phyloP scores from a whole-genome alignment of 2,113 vertebrate genomes.

The Trochalopteron elliotii region DNA sequence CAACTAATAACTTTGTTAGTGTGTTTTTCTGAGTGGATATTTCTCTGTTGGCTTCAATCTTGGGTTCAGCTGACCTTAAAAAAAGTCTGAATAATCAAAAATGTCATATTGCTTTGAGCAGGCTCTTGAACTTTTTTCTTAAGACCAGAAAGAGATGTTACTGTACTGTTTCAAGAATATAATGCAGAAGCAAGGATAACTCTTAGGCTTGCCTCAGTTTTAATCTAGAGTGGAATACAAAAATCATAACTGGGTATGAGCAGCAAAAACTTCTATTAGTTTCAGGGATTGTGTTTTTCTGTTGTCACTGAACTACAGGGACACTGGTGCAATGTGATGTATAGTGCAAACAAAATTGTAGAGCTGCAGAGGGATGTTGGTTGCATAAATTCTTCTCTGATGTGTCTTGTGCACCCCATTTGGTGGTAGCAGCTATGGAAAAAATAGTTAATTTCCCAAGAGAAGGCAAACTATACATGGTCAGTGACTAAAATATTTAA shows the following conservation, averaged over 20 bases:
- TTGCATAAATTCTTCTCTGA: slow-evolving; percentile 17
- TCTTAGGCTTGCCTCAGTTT: background rate
- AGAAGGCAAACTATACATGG: background rate
- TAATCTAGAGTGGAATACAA: background rate
- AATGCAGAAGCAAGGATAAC: background rate
- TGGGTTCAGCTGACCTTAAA: background rate
- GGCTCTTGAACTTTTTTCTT: background rate
- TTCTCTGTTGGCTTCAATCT: background rate
- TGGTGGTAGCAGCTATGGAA: slow-evolving; percentile 5
- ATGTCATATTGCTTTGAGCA: background rate
- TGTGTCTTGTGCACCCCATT: background rate
- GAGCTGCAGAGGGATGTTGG: background rate
- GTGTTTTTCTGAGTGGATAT: background rate
- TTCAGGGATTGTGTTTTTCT: slow-evolving; percentile 37
- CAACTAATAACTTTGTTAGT: background rate
- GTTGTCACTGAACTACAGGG: background rate
- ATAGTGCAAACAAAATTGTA: background rate
- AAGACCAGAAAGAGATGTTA: background rate
- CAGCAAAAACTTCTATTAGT: slow-evolving; percentile 26
- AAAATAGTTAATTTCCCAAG: slow-evolving; percentile 32
- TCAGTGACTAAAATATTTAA: background rate
- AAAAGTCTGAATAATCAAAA: background rate
- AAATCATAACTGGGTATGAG: background rate
- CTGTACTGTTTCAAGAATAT: background rate
- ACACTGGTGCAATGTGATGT: slow-evolving; percentile 18